Evolutionary conservation across 2,113 vertebrate species (phyloP), one percentile per base, ranked within the genome.

Genomic region (Mesocricetus auratus): DNA sequence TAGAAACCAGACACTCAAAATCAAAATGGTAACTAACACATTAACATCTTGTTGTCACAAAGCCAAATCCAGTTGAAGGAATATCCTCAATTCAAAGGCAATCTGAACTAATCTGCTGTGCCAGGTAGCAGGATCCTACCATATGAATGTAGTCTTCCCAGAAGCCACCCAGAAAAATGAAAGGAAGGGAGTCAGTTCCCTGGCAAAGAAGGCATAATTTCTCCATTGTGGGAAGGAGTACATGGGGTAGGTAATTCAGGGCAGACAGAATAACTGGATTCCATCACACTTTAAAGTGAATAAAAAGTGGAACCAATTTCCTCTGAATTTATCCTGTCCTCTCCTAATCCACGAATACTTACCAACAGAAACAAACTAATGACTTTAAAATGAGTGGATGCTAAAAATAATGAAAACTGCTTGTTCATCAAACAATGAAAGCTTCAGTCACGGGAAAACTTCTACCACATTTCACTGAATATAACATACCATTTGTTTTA

Each of bases 371-470:
- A 60, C n/a, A 69, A 85, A 95, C 92, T 81, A 90, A 42, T 93
- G 47, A 31, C 78, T 90, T 95, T 7, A 96, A 97, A 81, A 45
- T 90, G 16, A 86, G 24, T 96, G 39, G n/a, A 92, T 22, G 86
- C 56, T 87, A 92, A 96, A 96, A 95, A 21, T 85, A 94, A 79
- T 86, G 58, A 94, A 93, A 92, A 89, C 85, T 11, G 47, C n/a
- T 93, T n/a, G 66, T 50, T 96, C 36, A 88, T 85, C 19, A 92
- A 94, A 90, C 56, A 92, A 56, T 69, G 74, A 93, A 75, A 4
- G 7, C 75, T 47, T 79, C 75, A 85, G 66, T 31, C 74, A 81
- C 69, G 60, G 71, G 45, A 95, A 94, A 22, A 73, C 1, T 50
- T 77, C 58, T 36, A 83, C 4, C 56, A 89, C 75, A 66, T 93